phyloP scores from a whole-genome alignment of 2,113 vertebrate genomes.

The Bubo blakistoni region DNA sequence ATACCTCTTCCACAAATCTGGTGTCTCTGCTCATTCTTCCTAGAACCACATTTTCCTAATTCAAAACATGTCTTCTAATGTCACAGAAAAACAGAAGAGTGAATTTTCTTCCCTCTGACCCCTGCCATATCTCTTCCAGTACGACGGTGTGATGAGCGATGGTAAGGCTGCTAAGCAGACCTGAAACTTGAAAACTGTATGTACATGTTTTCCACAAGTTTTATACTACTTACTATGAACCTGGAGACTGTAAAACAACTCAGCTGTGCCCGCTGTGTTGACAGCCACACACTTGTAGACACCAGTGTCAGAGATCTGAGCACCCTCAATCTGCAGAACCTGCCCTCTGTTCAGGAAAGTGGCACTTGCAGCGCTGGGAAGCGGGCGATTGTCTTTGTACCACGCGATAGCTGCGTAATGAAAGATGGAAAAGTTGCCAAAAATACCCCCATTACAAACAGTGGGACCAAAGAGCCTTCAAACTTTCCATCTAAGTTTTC shows the following conservation, averaged over 20 bases:
- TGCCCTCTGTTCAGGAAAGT: constrained; percentile 78
- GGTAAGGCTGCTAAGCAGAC: background rate
- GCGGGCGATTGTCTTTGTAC: constrained; percentile 86
- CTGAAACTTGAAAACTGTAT: background rate
- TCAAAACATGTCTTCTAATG: background rate
- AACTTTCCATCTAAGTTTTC: background rate
- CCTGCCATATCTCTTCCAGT: background rate
- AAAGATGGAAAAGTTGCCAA: background rate
- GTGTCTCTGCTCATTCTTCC: background rate
- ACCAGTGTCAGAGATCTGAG: constrained; percentile 85
- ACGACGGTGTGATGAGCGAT: background rate
- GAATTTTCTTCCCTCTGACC: background rate
- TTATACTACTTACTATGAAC: constrained; percentile 82
- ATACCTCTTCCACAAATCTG: background rate
- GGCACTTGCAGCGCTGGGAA: constrained; percentile 70
- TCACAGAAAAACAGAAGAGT: background rate
- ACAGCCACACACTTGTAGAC: constrained; percentile 87
- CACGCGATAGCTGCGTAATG: constrained; percentile 80
- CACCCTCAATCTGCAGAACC: constrained; percentile 78
- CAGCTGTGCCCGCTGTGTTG: constrained; percentile 83
- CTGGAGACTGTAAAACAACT: constrained; percentile 84
- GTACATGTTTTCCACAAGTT: background rate
- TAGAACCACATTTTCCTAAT: background rate
- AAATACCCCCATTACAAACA: background rate
- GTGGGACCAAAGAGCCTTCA: background rate